Percentiles rank a stretch among this genome's conserved stretches.
phyloP scores from a whole-genome alignment of 1,140 invertebrate species.

The Temnothorax curvispinosus region DNA sequence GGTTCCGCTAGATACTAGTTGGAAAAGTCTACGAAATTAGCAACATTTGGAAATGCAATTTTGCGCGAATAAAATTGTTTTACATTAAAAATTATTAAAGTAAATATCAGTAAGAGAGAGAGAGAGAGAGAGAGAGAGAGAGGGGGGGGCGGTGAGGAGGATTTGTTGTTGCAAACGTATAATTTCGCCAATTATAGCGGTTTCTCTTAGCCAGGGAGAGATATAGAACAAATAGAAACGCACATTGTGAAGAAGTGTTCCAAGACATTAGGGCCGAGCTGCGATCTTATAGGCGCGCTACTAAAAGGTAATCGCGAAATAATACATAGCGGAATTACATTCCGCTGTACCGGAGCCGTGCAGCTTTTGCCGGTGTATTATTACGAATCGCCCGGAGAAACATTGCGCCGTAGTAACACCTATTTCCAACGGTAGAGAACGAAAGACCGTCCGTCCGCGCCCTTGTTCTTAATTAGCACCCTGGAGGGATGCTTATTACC shows the following conservation, averaged over 20 bases:
- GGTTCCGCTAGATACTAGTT: background rate
- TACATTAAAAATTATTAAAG: background rate
- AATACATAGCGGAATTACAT: slow-evolving; percentile 59
- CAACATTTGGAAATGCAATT: background rate
- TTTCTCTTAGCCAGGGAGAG: slow-evolving; percentile 31
- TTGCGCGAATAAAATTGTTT: background rate
- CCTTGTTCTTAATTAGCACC: slow-evolving; percentile 56
- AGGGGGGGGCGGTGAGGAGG: no score
- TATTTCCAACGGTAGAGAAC: slow-evolving; percentile 36
- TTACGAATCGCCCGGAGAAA: slow-evolving; percentile 49
- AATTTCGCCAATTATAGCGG: slow-evolving; percentile 42
- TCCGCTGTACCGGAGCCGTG: slow-evolving; percentile 7
- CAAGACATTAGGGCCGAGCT: slow-evolving; percentile 41
- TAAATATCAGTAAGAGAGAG: background rate
- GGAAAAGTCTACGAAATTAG: background rate
- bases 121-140: background rate
- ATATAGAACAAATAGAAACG: slow-evolving; percentile 50
- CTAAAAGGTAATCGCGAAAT: slow-evolving; percentile 56
- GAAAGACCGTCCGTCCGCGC: slow-evolving; percentile 25
- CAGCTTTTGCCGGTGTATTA: slow-evolving; percentile 42
- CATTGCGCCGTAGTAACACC: slow-evolving; percentile 43
- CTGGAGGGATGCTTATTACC: slow-evolving; percentile 54
- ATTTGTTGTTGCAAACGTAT: slow-evolving; percentile 24
- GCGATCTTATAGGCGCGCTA: slow-evolving; percentile 32
- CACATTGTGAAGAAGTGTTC: slow-evolving; percentile 39